Evolutionary conservation across 1,140 invertebrate species (phyloP), one percentile per base, ranked within the genome.

Genomic region (Scaptomyza graminum): DNA sequence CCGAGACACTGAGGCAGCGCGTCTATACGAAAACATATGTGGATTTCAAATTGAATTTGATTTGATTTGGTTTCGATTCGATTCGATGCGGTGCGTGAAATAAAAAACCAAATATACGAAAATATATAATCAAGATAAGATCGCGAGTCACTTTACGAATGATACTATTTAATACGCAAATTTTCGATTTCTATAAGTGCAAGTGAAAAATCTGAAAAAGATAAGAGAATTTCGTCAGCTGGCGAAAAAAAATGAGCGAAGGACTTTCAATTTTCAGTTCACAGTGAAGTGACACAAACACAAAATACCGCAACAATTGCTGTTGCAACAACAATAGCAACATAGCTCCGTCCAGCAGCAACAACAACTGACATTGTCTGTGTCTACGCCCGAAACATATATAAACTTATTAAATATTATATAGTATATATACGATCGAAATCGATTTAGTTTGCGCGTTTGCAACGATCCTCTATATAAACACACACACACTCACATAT

Each of bases 401-500:
- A 61, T 22, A 41, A 16, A 18, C 9, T 15, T n/a, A 49, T 60
- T 16, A 62, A 28, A 28, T 34, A 3, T 1, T 62, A 61, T 46
- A 52, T 59, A 50, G 13, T 9, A 50, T 44, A 39, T n/a, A 81
- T 81, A 64, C 74, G 74, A 82, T 82, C 79, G 68, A 25, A 22
- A 66, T 71, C 62, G 62, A 66, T 71, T 70, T 70, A 43, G 52
- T 70, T 69, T 81, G 70, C 77, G 70, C 54, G 72, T 72, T 22
- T 22, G 18, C 18, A 22, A 78, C 79, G 79, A 77, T 82, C 76
- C 81, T 71, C 76, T 72, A 79, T 79, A 84, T 76, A 84, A 79
- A 34, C 28, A 72, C 44, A 57, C 28, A 66, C 44, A 64, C 52
- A 61, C 18, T 64, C 47, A 31, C 7, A 22, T 3, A 22, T 3